Evolutionary conservation across 2,113 vertebrate species (phyloP).

Genomic region (Uria lomvia): DNA sequence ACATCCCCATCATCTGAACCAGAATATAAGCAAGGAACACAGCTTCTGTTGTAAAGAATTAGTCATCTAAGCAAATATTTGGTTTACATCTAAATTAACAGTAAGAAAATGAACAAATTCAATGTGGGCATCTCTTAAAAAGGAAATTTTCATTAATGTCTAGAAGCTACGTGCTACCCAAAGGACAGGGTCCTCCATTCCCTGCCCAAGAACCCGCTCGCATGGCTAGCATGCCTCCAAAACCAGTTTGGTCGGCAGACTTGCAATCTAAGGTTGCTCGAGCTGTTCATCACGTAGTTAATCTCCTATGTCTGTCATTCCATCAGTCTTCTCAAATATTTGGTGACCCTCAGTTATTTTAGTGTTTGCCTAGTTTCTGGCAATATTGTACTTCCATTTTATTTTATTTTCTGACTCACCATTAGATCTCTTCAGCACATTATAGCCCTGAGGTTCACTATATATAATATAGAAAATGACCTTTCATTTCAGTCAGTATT

Average conservation of each 20-base stretch:
- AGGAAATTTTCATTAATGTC: not conserved
- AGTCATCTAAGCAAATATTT: not conserved
- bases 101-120: not conserved
- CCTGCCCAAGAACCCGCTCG: not conserved
- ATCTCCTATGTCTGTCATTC: not conserved
- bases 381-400: not conserved
- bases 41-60: not conserved
- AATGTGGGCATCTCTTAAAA: not conserved
- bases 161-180: fast-evolving
- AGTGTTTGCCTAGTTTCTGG: not conserved
- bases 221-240: not conserved
- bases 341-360: not conserved
- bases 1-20: fast-evolving
- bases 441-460: not conserved
- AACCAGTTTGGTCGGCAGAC: not conserved
- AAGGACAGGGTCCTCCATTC: not conserved
- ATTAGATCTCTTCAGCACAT: not conserved
- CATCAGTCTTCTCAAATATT: not conserved
- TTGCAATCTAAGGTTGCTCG: not conserved
- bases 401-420: not conserved
- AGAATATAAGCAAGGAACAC: not conserved
- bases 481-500: not conserved
- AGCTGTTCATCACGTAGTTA: not conserved
- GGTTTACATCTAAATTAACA: not conserved
- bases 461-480: not conserved